phyloP scores from a whole-genome alignment of 2,797 vertebrate species.

The Melopsittacus undulatus region DNA sequence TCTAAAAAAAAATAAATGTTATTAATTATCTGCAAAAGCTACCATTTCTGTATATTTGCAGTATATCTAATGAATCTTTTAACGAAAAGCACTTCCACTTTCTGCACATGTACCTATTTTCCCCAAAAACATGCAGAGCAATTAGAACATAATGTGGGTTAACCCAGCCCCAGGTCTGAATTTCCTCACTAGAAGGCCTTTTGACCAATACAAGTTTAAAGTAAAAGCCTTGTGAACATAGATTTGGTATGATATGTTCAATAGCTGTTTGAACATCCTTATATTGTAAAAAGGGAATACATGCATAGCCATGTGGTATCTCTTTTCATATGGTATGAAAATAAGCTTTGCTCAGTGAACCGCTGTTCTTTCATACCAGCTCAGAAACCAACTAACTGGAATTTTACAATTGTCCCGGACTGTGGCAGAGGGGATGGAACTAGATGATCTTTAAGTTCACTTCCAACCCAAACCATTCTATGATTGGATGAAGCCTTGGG shows the following conservation, averaged over 20 bases:
- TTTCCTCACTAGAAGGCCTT: neutral
- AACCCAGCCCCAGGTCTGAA: neutral
- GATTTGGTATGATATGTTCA: neutral
- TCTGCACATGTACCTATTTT: neutral
- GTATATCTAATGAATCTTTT: neutral
- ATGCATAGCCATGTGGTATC: neutral
- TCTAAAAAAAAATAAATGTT: neutral
- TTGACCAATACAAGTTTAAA: neutral
- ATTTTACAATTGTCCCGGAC: neutral
- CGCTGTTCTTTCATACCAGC: neutral
- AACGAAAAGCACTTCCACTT: neutral
- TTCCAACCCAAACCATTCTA: neutral
- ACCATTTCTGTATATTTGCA: neutral
- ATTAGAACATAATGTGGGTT: neutral
- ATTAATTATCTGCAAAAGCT: neutral
- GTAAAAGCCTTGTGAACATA: neutral
- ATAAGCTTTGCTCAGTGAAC: neutral
- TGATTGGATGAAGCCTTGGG: too few relatives aligned
- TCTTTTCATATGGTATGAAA: neutral
- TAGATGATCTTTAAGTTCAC: neutral
- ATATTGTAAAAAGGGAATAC: neutral
- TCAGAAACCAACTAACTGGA: neutral
- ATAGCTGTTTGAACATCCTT: neutral
- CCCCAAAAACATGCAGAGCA: accelerated
- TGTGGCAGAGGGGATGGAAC: neutral